These are phyloP conservation scores for Melanotaenia nigrans DNA, from an alignment of 2,797 vertebrate genomes.

Conservation along the genomic window DNA sequence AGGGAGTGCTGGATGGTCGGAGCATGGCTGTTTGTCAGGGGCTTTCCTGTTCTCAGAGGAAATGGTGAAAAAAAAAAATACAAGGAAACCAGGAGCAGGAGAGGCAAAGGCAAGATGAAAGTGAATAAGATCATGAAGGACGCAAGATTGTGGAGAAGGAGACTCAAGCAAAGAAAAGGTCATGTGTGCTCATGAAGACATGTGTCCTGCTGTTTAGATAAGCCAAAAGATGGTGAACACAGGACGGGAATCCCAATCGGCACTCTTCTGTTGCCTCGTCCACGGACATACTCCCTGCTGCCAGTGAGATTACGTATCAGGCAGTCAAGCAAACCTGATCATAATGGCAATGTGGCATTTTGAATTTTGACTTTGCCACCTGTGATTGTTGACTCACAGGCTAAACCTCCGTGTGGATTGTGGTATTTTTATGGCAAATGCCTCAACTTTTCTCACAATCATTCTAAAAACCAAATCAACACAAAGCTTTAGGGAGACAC, in stretches of 20 bases:
- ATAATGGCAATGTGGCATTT: slow-evolving; percentile 21
- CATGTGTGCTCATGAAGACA: slow-evolving; percentile 28
- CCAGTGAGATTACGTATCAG: slow-evolving; percentile 43
- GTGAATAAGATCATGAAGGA: slow-evolving; percentile 40
- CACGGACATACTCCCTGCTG: slow-evolving; percentile 18
- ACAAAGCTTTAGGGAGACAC: slow-evolving; percentile 8
- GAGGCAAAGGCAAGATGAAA: slow-evolving; percentile 39
- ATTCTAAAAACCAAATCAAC: slow-evolving; percentile 36
- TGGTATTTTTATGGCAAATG: slow-evolving; percentile 16
- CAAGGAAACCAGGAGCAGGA: slow-evolving; percentile 37
- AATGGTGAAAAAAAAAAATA: slow-evolving; percentile 38
- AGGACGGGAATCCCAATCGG: slow-evolving; percentile 23
- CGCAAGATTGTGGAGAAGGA: slow-evolving; percentile 19
- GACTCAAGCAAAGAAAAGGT: slow-evolving; percentile 47
- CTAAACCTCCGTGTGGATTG: slow-evolving; percentile 33
- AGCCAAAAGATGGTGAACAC: slow-evolving; percentile 16
- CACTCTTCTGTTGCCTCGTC: slow-evolving; percentile 8
- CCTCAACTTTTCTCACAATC: slow-evolving; percentile 14
- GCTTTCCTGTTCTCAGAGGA: slow-evolving; percentile 73
- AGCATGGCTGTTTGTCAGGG: slow-evolving; percentile 58
- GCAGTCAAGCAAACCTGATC: slow-evolving; percentile 41
- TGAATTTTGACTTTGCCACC: slow-evolving; percentile 29
- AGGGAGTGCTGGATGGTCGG: slow-evolving; percentile 51
- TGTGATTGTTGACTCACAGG: slow-evolving; percentile 58
- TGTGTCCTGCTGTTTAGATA: slow-evolving; percentile 40